Evolutionary conservation across 1,140 invertebrate species (phyloP), one percentile per base, ranked within the genome.

Genomic region (Sogatella furcifera): DNA sequence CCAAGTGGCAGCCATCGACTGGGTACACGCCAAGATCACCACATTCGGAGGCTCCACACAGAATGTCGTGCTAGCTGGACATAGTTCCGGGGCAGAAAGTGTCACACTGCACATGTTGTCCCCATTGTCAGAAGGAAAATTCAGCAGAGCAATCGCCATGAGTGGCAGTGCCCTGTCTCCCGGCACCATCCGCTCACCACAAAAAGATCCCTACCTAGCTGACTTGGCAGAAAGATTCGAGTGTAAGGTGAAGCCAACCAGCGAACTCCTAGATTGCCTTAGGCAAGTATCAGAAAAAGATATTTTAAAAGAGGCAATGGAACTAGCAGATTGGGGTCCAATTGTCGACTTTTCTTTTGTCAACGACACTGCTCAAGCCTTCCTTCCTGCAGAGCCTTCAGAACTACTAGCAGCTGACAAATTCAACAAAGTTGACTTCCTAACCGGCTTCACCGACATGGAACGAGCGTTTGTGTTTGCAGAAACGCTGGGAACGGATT

Each of bases 11-110:
- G 89, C 92, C 0, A 72, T 95, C 24, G 80, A 83, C 64, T 95
- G 90, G 90, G 81, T 97, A 0, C 84, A 89, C 69, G 83, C 83
- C 46, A 94, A 95, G 70, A 94, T 95, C 13, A 80, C 84, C 59
- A 70, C 76, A 44, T 98, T 98, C 70, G 89, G 90, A 15, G 95
- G 95, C 0, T 84, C 94, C 66, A 76, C 85, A 0, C 77, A 84
- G 15, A 88, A 90, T 60, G 84, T 98, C 0, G 90, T 90, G 14
- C 78, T 97, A 8, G 92, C 92, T 71, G 95, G 95, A 0, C 92
- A 96, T 67, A 85, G 85, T 55, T 80, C 87, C 0, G 88, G 89
- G 0, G 86, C 83, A 1, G 80, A 84, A 0, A 89, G 88, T 68
- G 82, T 88, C 1, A 84, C 84, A 0, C 70, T 90, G 0, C 85